Evolutionary conservation across 2,113 vertebrate genomes (phyloP), one percentile per base, ranked within the genome.

Genomic region (Nematolebias whitei): DNA sequence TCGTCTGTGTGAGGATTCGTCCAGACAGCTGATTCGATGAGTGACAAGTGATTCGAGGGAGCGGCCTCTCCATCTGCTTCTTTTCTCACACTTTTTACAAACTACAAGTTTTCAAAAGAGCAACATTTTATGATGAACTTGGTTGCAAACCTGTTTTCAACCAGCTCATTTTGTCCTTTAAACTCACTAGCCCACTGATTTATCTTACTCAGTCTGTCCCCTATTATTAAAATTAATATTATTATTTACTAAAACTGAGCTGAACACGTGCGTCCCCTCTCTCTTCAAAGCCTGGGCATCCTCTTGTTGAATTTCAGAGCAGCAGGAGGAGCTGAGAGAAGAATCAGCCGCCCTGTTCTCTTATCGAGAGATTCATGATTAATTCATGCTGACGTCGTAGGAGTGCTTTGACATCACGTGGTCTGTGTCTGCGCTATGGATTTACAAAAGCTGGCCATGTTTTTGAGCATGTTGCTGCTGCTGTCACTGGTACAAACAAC

Each of bases 351-450:
- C n/a, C 80, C 80, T 85, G 64, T 53, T 61, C 71, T 58, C 60
- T 73, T 45, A 54, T 83, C 64, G 62, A 35, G 54, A 22, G 63
- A 60, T 79, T 87, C 80, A 85, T 90, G 85, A 78, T 61, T 84
- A 72, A 87, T 89, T 85, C 85, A 84, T 83, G 75, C n/a, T 53
- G 66, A 82, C 41, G 84, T 84, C 41, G 84, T 84, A 60, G 85
- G 85, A 86, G 84, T 67, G 5, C 58, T 63, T 76, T 64, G 55
- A 64, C 74, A 63, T 78, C 85, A 72, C 76, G 39, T 73, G 18
- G 18, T 26, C 2, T 50, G 52, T 9, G 60, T 53, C 63, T 66
- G 64, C 11, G 12, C 53, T 51, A 41, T 58, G 2, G 23, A 62
- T 44, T 35, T 50, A 2, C 14, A 68, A 38, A 20, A 3, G 60